A percentile compares a stretch with the other conserved stretches of the same genome.
These are phyloP conservation scores for Punctoribates punctum DNA, from an alignment of 2,888 invertebrate genomes.

Conservation along the genomic window DNA sequence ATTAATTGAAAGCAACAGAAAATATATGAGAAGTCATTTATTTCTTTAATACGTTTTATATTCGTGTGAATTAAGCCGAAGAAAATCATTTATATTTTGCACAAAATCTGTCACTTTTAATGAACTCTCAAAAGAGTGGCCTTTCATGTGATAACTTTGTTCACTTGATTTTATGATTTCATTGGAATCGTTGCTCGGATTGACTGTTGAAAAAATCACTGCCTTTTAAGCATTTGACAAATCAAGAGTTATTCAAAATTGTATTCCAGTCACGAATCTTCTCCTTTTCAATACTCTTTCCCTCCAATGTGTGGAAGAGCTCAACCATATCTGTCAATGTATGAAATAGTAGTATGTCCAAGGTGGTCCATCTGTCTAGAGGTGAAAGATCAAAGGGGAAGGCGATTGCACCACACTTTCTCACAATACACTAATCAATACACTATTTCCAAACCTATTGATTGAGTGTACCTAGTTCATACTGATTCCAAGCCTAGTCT, in stretches of 20 bases:
- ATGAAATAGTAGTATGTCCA: not conserved
- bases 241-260: conserved; percentile 21
- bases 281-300: not conserved
- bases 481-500: too few relatives aligned
- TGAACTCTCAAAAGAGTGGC: conserved; percentile 22
- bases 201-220: conserved; percentile 21
- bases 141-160: conserved; percentile 36
- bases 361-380: not conserved
- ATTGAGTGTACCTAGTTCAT: too few relatives aligned
- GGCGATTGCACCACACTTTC: too few relatives aligned
- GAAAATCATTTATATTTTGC: conserved; percentile 31
- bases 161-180: conserved; percentile 6
- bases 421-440: too few relatives aligned
- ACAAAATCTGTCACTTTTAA: conserved; percentile 16
- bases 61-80: conserved; percentile 32
- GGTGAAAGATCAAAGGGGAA: too few relatives aligned
- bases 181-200: conserved; percentile 3
- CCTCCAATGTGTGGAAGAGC: not conserved
- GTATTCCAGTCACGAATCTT: conserved; percentile 30
- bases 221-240: conserved; percentile 9
- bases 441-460: too few relatives aligned
- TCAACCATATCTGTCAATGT: too few relatives aligned
- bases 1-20: not conserved
- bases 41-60: conserved; percentile 22
- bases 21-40: conserved; percentile 24